These are phyloP conservation scores for Peromyscus californicus DNA, from an alignment of 2,113 vertebrate genomes.

Conservation along the genomic window DNA sequence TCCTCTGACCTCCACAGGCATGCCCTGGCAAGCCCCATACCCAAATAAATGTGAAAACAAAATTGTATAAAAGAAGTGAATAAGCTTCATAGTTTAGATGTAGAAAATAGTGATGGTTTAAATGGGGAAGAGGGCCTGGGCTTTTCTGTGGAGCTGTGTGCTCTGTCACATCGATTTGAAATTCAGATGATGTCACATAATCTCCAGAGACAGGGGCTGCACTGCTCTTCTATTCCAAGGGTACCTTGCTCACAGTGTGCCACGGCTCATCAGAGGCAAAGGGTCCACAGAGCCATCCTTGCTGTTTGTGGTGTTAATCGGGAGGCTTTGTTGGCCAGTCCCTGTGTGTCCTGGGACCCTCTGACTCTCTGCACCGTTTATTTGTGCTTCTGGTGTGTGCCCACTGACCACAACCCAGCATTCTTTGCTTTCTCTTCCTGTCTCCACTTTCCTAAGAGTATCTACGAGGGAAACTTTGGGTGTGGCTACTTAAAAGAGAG, in stretches of 20 bases:
- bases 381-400: conserved; percentile 75
- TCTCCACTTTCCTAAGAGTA: conserved; percentile 92
- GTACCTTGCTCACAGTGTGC: background rate
- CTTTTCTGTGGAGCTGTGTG: background rate
- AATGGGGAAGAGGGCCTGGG: background rate
- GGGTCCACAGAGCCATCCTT: background rate
- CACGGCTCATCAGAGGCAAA: conserved; percentile 30
- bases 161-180: conserved; percentile 18
- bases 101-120: background rate
- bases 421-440: conserved; percentile 89
- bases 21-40: background rate
- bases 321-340: background rate
- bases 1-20: background rate
- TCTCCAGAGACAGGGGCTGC: background rate
- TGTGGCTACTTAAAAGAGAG: conserved; percentile 97
- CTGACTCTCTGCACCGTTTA: conserved; percentile 81
- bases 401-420: conserved; percentile 87
- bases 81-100: background rate
- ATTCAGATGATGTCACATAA: background rate
- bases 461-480: conserved; percentile 98
- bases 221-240: background rate
- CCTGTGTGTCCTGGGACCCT: conserved; percentile 76
- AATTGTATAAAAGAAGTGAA: background rate
- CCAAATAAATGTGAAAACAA: background rate
- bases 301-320: background rate